phyloP scores from a whole-genome alignment of 2,797 vertebrate genomes.

The Rhyacichthys aspro region DNA sequence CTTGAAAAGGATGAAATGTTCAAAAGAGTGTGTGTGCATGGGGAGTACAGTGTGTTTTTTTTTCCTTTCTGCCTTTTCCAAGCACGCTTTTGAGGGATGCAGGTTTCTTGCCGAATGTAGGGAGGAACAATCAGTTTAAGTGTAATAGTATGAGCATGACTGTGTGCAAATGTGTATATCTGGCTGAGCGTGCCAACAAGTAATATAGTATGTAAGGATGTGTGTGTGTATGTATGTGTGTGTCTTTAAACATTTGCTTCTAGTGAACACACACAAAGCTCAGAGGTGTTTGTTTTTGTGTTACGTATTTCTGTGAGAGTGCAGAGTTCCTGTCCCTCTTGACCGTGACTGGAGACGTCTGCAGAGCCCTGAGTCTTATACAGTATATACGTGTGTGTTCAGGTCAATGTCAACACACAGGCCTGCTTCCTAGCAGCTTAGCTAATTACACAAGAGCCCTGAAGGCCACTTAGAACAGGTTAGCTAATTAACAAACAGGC shows the following conservation, averaged over 20 bases:
- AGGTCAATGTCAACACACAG: slow-evolving; percentile 82
- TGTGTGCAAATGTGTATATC: slow-evolving; percentile 58
- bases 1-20: slow-evolving; percentile 74
- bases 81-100: slow-evolving; percentile 70
- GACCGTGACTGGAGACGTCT: slow-evolving; percentile 51
- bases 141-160: slow-evolving; percentile 53
- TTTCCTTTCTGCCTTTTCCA: slow-evolving; percentile 45
- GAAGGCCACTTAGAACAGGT: slow-evolving; percentile 84
- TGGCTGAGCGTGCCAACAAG: slow-evolving; percentile 34
- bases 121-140: slow-evolving; percentile 59
- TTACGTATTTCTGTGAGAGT: slow-evolving; percentile 43
- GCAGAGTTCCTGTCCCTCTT: slow-evolving; percentile 49
- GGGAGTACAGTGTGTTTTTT: slow-evolving; percentile 56
- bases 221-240: slow-evolving; percentile 13
- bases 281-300: slow-evolving; percentile 29
- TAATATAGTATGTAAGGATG: slow-evolving; percentile 43
- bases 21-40: slow-evolving; percentile 55
- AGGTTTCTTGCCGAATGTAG: slow-evolving; percentile 63
- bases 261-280: slow-evolving; percentile 26
- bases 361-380: slow-evolving; percentile 19
- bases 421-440: slow-evolving; percentile 73
- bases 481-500: slow-evolving; percentile 87
- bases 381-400: slow-evolving; percentile 45
- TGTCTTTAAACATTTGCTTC: slow-evolving; percentile 33
- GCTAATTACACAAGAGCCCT: slow-evolving; percentile 81